Evolutionary conservation across 2,888 invertebrate genomes (phyloP).

Genomic region (Hipparchia sbordonii): DNA sequence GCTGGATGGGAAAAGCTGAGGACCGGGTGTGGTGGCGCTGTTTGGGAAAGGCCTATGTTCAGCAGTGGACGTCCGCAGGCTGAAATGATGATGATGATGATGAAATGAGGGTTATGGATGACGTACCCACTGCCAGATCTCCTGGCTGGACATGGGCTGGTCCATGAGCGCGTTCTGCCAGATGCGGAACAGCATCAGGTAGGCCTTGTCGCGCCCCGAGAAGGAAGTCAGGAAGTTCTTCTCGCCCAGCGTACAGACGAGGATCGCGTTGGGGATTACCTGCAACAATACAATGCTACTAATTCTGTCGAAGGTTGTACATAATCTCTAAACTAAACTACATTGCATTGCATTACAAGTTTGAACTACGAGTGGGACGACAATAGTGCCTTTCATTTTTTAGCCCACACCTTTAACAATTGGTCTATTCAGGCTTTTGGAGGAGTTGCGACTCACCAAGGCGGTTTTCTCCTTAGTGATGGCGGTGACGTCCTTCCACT

Average conservation of each 20-base stretch:
- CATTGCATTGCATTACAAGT: no score
- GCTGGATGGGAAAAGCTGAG: no score
- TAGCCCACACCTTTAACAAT: no score
- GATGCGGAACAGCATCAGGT: constrained; percentile 96
- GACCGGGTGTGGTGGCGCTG: no score
- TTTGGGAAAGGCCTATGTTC: no score
- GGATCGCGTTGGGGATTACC: constrained; percentile 98
- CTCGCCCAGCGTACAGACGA: constrained; percentile 90
- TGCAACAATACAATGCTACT: constrained; percentile 54
- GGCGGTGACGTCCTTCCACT: constrained; percentile 95
- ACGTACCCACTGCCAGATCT: constrained; percentile 94
- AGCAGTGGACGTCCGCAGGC: no score
- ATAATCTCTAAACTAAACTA: no score
- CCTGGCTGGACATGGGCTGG: constrained; percentile 91
- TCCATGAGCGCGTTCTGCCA: constrained; percentile 98
- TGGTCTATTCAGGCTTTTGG: no score
- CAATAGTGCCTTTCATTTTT: no score
- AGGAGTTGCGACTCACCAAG: constrained; percentile 50
- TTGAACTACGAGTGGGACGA: no score
- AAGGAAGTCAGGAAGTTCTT: constrained; percentile 98
- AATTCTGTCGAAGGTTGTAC: no score
- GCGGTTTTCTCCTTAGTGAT: constrained; percentile 97
- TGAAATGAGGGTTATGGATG: background rate
- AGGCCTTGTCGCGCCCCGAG: constrained; percentile 96
- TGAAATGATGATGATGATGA: no score